Base-by-base conservation (phyloP, 2,113 vertebrate genomes). In the Poeciliopsis occidentalis region DNA sequence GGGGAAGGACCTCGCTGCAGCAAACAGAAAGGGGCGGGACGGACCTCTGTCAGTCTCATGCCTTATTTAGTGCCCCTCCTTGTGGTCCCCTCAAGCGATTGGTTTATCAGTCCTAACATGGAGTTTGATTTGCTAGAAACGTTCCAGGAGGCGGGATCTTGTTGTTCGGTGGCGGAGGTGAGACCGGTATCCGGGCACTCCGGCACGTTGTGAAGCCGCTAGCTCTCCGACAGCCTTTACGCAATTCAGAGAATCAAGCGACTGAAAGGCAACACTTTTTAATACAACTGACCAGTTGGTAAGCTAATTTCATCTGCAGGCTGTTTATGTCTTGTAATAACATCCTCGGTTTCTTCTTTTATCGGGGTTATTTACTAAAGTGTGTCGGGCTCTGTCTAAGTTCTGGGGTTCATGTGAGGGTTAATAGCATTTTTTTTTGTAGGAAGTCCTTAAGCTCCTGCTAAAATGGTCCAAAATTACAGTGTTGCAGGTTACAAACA, bases 131-230 rank as follows among this genome's bases (percentile, higher is more conserved):
- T 90, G 88, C 15, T 64, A 0, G 0, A 1, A 2, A 1, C 0
- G 0, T 0, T 0, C 3, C 0, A 8, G 3, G 68, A 65, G 84
- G 89, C 75, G 89, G 83, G 60, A 26, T 3, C 3, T 62, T 60
- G 69, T 3, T 0, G 73, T 67, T 78, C 3, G 84, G 78, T 87
- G 82, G 84, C 63, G 41, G 73, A 60, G 81, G 81, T 73, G 79
- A 88, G 85, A 92, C 93, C 93, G 93, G 94, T 80, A 83, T 73
- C 71, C 66, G 41, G 83, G 77, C 34, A 68, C 67, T 80, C 60
- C 63, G 76, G 91, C 94, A 95, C 94, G 92, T 91, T 92, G 88
- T 84, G 79, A 78, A 87, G 83, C 86, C 75, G 83, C 68, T 79
- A 75, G 76, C 75, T 54, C 70, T 71, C 44, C 41, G 71, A 67